A percentile compares a stretch with the other conserved stretches of the same genome.
phyloP scores from a whole-genome alignment of 2,888 invertebrate genomes.

The Sclerodermus sp. region DNA sequence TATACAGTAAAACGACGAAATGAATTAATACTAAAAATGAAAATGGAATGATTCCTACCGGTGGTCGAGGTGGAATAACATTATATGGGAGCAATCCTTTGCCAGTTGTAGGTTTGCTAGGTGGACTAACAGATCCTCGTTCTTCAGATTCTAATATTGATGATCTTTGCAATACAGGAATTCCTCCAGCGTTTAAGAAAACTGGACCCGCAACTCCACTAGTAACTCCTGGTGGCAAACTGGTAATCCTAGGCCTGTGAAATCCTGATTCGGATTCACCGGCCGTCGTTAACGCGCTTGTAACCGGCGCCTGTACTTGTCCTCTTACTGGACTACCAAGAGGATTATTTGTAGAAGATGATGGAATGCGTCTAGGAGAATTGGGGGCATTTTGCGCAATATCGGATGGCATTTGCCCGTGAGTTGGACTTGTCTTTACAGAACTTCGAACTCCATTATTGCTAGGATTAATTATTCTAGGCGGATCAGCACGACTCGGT shows the following conservation, averaged over 20 bases:
- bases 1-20: too few species aligned
- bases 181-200: constrained; percentile 49
- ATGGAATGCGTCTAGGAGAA: constrained; percentile 31
- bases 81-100: constrained; percentile 83
- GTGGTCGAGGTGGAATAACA: constrained; percentile 83
- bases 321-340: constrained; percentile 46
- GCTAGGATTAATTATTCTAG: constrained; percentile 37
- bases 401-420: constrained; percentile 29
- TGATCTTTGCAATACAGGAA: constrained; percentile 45
- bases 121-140: constrained; percentile 41
- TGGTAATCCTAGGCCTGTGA: constrained; percentile 50
- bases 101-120: constrained; percentile 50
- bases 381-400: constrained; percentile 28
- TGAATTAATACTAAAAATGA: too few species aligned
- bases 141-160: constrained; percentile 34
- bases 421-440: constrained; percentile 56
- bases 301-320: constrained; percentile 53
- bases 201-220: constrained; percentile 53
- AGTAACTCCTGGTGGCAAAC: constrained; percentile 53
- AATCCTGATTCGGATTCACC: constrained; percentile 34
- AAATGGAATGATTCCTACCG: constrained; percentile 57
- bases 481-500: constrained; percentile 24
- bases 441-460: constrained; percentile 60
- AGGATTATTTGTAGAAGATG: constrained; percentile 19
- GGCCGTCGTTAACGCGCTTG: constrained; percentile 39